Conservation (phyloP, 1,140 invertebrate genomes). For the Archegozetes longisetosus region DNA sequence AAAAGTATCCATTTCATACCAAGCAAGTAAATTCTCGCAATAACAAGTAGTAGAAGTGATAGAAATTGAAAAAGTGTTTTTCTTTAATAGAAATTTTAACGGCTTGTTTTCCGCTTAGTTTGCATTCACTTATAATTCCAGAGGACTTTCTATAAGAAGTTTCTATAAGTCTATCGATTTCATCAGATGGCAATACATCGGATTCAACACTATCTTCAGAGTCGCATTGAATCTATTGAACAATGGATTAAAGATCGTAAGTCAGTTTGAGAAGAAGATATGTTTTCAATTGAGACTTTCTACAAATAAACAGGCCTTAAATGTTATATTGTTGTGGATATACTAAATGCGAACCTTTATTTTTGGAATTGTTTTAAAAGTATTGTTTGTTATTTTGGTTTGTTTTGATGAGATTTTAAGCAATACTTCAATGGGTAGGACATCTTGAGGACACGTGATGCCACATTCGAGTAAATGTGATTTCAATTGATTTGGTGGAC, state of each 20-base stretch:
- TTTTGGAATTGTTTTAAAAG: too few relatives aligned
- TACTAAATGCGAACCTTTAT: too few relatives aligned
- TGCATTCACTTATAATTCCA: background rate
- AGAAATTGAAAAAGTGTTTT: background rate
- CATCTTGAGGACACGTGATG: background rate
- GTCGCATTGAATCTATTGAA: too few relatives aligned
- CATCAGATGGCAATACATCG: too few relatives aligned
- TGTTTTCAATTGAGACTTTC: too few relatives aligned
- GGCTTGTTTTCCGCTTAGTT: background rate
- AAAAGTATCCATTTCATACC: background rate
- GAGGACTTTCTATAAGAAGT: background rate
- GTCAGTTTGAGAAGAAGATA: too few relatives aligned
- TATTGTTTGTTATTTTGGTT: too few relatives aligned
- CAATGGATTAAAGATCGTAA: too few relatives aligned
- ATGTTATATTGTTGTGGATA: too few relatives aligned
- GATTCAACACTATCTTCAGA: too few relatives aligned
- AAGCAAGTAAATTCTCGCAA: background rate
- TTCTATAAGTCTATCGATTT: background rate
- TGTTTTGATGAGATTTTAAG: background rate
- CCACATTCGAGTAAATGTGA: background rate
- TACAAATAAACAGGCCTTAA: too few relatives aligned
- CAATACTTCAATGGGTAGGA: background rate
- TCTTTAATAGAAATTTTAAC: background rate
- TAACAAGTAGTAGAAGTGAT: background rate
- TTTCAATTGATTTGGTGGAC: slow-evolving; percentile 16